These are phyloP conservation scores for Vannuccia rotundouncinata DNA, from an alignment of 2,888 invertebrate genomes.

Conservation along the genomic window DNA sequence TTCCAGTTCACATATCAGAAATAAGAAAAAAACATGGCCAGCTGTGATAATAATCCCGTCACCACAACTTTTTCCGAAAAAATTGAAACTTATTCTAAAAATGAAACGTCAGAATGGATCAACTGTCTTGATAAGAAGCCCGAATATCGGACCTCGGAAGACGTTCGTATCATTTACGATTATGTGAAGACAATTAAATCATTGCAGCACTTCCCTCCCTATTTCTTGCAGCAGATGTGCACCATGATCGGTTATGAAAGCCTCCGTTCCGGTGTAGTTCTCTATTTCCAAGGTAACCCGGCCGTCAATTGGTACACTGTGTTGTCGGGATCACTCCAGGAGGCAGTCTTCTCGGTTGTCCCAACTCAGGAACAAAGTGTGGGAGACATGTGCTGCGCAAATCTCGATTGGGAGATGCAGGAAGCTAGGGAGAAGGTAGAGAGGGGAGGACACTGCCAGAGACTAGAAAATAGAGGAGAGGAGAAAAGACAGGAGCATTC, in stretches of 20 bases:
- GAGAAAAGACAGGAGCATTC: neutral
- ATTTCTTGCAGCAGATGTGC: slow-evolving; percentile 68
- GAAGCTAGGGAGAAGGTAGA: neutral
- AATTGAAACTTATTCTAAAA: neutral
- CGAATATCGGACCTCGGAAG: slow-evolving; percentile 67
- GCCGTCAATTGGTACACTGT: slow-evolving; percentile 74
- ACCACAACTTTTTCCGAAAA: neutral
- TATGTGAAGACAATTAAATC: slow-evolving; percentile 51
- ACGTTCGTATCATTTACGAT: slow-evolving; percentile 66
- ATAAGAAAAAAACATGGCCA: neutral
- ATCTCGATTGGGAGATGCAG: neutral
- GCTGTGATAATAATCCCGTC: neutral
- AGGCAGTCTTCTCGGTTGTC: slow-evolving; percentile 58
- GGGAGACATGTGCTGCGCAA: slow-evolving; percentile 42
- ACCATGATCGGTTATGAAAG: slow-evolving; percentile 71
- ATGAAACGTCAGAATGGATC: slow-evolving; percentile 35
- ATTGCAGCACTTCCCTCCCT: slow-evolving; percentile 61
- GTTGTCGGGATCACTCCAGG: slow-evolving; percentile 67
- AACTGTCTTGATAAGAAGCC: slow-evolving; percentile 56
- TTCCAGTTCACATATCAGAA: no score
- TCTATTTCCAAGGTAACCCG: slow-evolving; percentile 70
- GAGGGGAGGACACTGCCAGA: neutral
- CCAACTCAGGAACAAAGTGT: slow-evolving; percentile 39
- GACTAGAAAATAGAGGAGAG: neutral
- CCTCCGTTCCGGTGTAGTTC: slow-evolving; percentile 63